These are phyloP conservation scores for Vulpes lagopus DNA, from an alignment of 2,113 vertebrate genomes.

Conservation along the genomic window DNA sequence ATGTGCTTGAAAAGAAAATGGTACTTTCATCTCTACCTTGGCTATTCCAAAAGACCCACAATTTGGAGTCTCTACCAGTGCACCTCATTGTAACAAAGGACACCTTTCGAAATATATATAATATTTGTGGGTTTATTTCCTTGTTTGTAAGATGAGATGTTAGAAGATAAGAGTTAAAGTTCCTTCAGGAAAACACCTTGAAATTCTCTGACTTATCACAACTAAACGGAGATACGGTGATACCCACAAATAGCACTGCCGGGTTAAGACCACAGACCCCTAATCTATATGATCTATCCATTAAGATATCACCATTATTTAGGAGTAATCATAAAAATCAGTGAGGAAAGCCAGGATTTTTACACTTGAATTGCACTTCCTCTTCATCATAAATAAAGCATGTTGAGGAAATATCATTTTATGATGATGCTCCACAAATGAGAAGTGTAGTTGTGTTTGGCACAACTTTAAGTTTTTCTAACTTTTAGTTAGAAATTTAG, in stretches of 20 bases:
- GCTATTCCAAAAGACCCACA: neutral
- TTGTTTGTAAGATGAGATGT: neutral
- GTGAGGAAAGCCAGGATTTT: neutral
- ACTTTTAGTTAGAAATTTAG: neutral
- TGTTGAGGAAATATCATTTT: neutral
- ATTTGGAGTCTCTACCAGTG: neutral
- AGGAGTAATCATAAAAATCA: neutral
- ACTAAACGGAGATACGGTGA: neutral
- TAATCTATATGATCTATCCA: neutral
- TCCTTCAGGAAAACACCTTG: neutral
- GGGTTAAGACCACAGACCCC: rapidly evolving
- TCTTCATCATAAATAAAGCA: neutral
- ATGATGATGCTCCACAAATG: neutral
- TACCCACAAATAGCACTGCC: no score
- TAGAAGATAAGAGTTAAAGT: neutral
- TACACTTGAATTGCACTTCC: neutral
- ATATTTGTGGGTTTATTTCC: neutral
- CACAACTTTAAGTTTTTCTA: neutral
- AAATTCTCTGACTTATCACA: neutral
- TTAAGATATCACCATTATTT: neutral
- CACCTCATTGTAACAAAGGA: neutral
- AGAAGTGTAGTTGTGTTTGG: neutral
- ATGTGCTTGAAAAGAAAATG: neutral
- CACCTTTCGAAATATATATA: rapidly evolving
- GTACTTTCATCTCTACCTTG: neutral